A percentile compares a stretch with the other conserved stretches of the same genome.
Evolutionary conservation across 2,113 vertebrate species (phyloP).

Genomic region (Grammomys dolichurus): DNA sequence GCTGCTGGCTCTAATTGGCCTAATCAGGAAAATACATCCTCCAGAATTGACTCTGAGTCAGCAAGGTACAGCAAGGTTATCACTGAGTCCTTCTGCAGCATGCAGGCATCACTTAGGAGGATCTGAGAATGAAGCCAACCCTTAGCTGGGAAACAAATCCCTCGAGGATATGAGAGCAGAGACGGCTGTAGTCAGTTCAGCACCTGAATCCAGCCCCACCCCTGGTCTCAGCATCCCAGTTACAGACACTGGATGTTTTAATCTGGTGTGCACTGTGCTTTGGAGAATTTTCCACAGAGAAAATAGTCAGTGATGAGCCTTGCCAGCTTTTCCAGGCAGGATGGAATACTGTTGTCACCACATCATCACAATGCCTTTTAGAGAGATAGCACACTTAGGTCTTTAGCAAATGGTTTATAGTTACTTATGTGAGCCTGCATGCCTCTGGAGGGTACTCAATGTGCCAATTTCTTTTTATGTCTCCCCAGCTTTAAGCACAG

Average conservation of each 20-base stretch:
- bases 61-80: neutral
- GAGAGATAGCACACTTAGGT: neutral
- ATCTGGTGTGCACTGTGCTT: neutral
- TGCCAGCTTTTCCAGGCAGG: neutral
- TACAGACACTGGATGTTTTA: neutral
- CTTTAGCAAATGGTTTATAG: constrained; percentile 28
- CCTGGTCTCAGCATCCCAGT: too few species aligned
- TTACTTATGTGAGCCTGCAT: neutral
- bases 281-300: neutral
- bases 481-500: constrained; percentile 31
- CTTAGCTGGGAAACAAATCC: fast-evolving
- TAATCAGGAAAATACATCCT: neutral
- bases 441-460: constrained; percentile 1
- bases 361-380: neutral
- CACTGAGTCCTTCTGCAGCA: neutral
- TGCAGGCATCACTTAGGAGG: neutral
- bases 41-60: neutral
- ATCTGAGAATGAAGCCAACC: neutral
- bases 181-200: neutral
- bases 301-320: neutral
- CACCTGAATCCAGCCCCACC: neutral
- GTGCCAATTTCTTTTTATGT: constrained; percentile 13
- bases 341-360: neutral
- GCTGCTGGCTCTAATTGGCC: neutral
- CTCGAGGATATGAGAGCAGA: neutral